Percentiles rank a stretch among this genome's conserved stretches.
These are phyloP conservation scores for Apostichopus leukothele DNA, from an alignment of 53 echinoderm and acorn worm genomes.

Conservation along the genomic window DNA sequence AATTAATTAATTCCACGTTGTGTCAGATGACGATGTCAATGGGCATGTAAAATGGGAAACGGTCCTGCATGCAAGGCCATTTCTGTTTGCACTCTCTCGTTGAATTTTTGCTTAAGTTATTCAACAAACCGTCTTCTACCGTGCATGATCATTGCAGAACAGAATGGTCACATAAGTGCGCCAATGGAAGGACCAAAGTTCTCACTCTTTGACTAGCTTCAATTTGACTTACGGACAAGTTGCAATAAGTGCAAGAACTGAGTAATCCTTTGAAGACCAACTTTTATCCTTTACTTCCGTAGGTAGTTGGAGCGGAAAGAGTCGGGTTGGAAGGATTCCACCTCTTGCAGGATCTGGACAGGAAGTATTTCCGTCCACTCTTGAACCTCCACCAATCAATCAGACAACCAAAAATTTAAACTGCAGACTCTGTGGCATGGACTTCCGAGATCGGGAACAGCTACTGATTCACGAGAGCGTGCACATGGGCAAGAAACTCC, in stretches of 20 bases:
- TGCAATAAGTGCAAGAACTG: not conserved
- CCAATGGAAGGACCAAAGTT: not conserved
- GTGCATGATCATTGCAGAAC: no score
- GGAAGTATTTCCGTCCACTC: not conserved
- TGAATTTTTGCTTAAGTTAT: no score
- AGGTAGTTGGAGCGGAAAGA: not conserved
- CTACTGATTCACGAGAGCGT: slow-evolving; percentile 32
- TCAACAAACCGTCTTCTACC: no score
- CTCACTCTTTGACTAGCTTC: not conserved
- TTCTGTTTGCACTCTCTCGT: no score
- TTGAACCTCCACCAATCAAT: not conserved
- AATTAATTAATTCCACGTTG: no score
- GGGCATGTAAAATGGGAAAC: no score
- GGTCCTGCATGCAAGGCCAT: no score
- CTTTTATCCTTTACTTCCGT: slow-evolving; percentile 32
- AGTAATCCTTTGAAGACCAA: slow-evolving; percentile 10
- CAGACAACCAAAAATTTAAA: not conserved
- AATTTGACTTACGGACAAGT: not conserved
- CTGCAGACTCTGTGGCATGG: slow-evolving; percentile 39
- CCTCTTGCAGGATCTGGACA: not conserved
- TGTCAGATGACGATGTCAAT: no score
- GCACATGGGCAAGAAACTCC: slow-evolving; percentile 41
- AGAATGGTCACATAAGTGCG: no score
- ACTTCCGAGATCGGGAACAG: slow-evolving; percentile 26
- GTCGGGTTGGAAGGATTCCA: not conserved